Evolutionary conservation across 2,888 invertebrate genomes (phyloP), one percentile per base, ranked within the genome.

Genomic region (Polydrusus tereticollis): DNA sequence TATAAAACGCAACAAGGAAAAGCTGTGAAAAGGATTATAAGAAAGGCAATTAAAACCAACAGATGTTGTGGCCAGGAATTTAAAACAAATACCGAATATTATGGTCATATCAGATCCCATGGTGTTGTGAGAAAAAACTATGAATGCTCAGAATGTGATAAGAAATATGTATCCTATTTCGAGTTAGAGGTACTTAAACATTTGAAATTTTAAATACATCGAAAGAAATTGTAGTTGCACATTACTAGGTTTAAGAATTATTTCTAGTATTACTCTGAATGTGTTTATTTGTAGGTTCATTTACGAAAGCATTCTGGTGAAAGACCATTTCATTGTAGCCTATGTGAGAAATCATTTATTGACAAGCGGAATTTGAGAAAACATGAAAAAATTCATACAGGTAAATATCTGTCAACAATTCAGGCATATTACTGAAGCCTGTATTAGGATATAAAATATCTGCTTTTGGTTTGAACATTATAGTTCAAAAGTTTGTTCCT

Each of bases 311-410:
- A 82, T 65, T 78, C 78, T 12, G 81, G 81, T 8, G 77, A 77
- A 45, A 67, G 77, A 59, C 81, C 81, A 5, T 76, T 78, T 55
- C 62, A 75, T 23, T 82, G 81, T 65, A 60, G 70, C 55, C 67
- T 72, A 16, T 82, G 81, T 65, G 72, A 76, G 10, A 81, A 82
- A 75, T 72, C 76, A 58, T 82, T 80, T 69, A 77, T 77, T n/a
- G 80, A 81, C 69, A 78, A 77, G 18, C 71, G 81, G 72, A 79
- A 79, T 71, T 77, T 78, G 50, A 73, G 76, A 10, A 81, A 77
- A 68, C 81, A 81, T 64, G 76, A 78, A 60, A 81, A 81, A 75
- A 80, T 81, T 41, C 81, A 81, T 72, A 71, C 74, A 69, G 81
- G 81, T 80, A 68, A 38, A 38, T 73, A 12, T 18, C 12, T 8